Conservation (phyloP, 2,113 vertebrate genomes). For the Pseudorectes ferrugineus region DNA sequence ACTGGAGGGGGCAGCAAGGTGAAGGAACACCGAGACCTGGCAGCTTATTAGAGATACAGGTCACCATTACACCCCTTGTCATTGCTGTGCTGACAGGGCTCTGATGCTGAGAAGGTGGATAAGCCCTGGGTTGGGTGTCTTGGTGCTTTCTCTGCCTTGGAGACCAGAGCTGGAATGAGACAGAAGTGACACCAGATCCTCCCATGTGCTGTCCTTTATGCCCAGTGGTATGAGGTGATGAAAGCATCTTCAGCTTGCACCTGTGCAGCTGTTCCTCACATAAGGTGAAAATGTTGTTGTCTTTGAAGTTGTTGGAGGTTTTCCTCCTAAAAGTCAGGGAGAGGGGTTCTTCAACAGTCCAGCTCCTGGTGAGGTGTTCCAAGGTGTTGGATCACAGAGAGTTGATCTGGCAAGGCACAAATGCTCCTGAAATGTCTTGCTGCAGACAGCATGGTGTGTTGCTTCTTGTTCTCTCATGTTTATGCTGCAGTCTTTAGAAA, state of each 20-base stretch:
- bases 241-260: not conserved
- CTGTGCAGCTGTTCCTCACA: not conserved
- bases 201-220: not conserved
- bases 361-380: not conserved
- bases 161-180: not conserved
- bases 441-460: not conserved
- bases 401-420: not conserved
- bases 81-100: not conserved
- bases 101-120: not conserved
- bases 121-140: not conserved
- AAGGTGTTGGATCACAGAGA: not conserved
- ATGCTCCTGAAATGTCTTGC: not conserved
- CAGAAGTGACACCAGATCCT: not conserved
- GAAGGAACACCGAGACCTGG: not conserved
- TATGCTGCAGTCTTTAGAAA: not conserved
- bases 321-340: not conserved
- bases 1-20: not conserved
- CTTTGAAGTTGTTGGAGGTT: not conserved
- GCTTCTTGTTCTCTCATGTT: not conserved
- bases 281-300: not conserved
- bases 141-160: not conserved
- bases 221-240: not conserved
- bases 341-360: not conserved
- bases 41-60: not conserved
- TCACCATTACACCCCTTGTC: not conserved